Evolutionary conservation across 37 sponge, comb jelly and placozoan genomes (phyloP), one percentile per base, ranked within the genome.

Genomic region (Halisarca cf. caerulea): DNA sequence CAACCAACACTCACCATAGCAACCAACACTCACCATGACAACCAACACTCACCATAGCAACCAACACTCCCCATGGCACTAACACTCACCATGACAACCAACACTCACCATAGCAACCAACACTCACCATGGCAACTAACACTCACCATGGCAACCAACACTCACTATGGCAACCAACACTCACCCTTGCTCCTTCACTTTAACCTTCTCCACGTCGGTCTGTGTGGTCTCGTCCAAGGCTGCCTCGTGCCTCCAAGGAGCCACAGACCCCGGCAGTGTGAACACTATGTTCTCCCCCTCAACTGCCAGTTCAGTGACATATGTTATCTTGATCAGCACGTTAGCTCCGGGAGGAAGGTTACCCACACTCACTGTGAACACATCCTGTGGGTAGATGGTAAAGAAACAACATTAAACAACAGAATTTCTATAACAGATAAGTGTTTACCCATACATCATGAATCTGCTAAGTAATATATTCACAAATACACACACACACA

Each of bases 291-390:
- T 78, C 68, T 98, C 97, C 14, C 94, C 99, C 41, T 92, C 96
- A 61, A 94, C 93, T n/a, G 58, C 78, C 73, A 98, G 84, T 85
- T 98, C 99, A 40, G 96, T 92, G 27, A 98, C 99, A 44, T 96
- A 98, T 17, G 93, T 96, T 57, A 98, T 98, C 93, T 98, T 98
- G 82, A 98, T 98, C 54, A 96, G 93, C 36, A 98, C 94, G 34
- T 86, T 94, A 45, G 96, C 96, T 3, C 92, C 96, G 15, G 99
- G 94, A 8, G 99, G 96, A 18, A 98, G 89, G 85, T 98, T 98
- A 25, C 99, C 99, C 5, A 98, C 94, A 79, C 96, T 96, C 38
- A 98, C 91, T 59, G 99, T 94, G 87, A 98, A 98, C 81, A 98
- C 96, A 83, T 98, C 99, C 95, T 96, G 71, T n/a, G n/a, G n/a